Percentiles rank a stretch among this genome's conserved stretches.
phyloP scores from a whole-genome alignment of 2,888 invertebrate genomes.

The Stomorhina lunata region DNA sequence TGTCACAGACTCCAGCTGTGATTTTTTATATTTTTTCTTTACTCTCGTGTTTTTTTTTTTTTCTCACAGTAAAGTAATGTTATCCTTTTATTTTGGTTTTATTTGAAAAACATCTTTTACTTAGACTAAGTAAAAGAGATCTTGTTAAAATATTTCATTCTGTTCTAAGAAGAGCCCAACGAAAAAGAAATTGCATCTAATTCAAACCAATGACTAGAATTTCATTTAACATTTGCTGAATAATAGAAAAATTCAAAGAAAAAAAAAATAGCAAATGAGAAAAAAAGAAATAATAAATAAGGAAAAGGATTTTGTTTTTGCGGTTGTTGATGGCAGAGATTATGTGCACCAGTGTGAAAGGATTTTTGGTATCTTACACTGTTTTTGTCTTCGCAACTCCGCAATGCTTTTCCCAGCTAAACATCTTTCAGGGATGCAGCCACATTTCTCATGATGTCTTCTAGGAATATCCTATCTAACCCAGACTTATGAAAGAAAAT shows the following conservation, averaged over 20 bases:
- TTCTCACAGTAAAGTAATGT: conserved; percentile 46
- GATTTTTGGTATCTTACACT: conserved; percentile 61
- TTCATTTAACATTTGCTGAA: conserved; percentile 47
- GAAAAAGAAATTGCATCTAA: conserved; percentile 42
- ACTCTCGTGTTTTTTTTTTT: conserved; percentile 19
- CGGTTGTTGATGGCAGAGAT: conserved; percentile 69
- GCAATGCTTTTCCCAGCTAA: neutral
- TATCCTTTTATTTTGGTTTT: conserved; percentile 36
- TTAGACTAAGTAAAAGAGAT: conserved; percentile 35
- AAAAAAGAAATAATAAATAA: conserved; percentile 62
- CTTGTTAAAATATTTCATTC: conserved; percentile 61
- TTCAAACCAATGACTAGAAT: conserved; percentile 18
- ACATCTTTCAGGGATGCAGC: conserved; percentile 3
- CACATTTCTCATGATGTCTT: neutral
- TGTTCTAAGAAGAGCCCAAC: conserved; percentile 14
- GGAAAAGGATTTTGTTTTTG: conserved; percentile 68
- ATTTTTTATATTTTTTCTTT: conserved; percentile 60
- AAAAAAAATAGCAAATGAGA: neutral
- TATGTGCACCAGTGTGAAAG: conserved; percentile 69
- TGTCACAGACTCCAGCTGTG: conserved; percentile 68
- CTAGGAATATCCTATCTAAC: neutral
- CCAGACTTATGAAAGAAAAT: neutral
- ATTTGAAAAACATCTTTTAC: conserved; percentile 11
- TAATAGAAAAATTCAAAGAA: conserved; percentile 12
- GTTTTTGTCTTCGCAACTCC: neutral